phyloP scores from a whole-genome alignment of 2,888 invertebrate species.

The Trilocha varians region DNA sequence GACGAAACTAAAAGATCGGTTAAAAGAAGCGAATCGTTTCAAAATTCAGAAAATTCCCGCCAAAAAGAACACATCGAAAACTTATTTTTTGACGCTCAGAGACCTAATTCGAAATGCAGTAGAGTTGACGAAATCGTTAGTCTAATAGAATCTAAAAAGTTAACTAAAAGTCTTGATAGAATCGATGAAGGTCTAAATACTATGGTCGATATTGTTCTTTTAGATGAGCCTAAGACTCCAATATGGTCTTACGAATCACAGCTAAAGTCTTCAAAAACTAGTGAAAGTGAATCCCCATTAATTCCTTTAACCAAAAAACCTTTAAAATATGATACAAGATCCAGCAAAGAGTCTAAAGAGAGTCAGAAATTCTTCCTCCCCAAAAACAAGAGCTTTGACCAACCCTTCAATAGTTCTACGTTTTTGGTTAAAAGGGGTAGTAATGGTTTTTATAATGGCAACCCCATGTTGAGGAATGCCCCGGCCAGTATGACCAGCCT shows the following conservation, averaged over 20 bases:
- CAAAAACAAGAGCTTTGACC: too few species aligned
- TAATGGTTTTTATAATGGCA: slow-evolving; percentile 78
- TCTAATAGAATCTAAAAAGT: slow-evolving; percentile 73
- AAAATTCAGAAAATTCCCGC: slow-evolving; percentile 55
- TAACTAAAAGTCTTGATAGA: slow-evolving; percentile 84
- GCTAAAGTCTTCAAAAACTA: slow-evolving; percentile 55
- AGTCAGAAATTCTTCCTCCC: slow-evolving; percentile 51
- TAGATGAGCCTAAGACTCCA: slow-evolving; percentile 66
- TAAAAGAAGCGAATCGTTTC: slow-evolving; percentile 67
- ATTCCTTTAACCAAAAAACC: slow-evolving; percentile 41
- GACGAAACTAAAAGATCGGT: slow-evolving; percentile 49
- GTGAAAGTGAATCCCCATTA: slow-evolving; percentile 49
- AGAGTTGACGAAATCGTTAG: slow-evolving; percentile 66
- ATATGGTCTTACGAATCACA: slow-evolving; percentile 57
- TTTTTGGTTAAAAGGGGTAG: slow-evolving; percentile 77
- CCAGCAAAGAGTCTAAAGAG: slow-evolving; percentile 34
- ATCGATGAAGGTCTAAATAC: slow-evolving; percentile 82
- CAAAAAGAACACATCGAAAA: slow-evolving; percentile 73
- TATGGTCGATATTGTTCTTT: slow-evolving; percentile 80
- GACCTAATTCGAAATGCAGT: slow-evolving; percentile 50
- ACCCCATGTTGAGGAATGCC: slow-evolving; percentile 59
- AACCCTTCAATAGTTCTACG: slow-evolving; percentile 59
- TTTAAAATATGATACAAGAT: slow-evolving; percentile 38
- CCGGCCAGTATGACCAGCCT: slow-evolving; percentile 65
- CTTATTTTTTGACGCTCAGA: slow-evolving; percentile 72